These are phyloP conservation scores for Natator depressus DNA, from an alignment of 2,113 vertebrate genomes.

Conservation along the genomic window DNA sequence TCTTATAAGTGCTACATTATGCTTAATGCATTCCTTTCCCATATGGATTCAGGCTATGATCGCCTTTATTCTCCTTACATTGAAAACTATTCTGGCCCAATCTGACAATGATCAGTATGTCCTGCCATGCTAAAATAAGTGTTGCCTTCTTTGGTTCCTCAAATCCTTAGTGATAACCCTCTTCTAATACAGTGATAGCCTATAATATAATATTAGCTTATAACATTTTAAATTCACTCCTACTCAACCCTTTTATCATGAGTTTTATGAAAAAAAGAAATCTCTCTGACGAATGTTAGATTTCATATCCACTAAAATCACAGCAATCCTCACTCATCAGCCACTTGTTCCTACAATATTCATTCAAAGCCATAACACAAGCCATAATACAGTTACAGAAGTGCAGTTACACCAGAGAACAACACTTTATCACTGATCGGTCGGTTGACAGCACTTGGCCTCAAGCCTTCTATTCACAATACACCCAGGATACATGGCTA, in stretches of 20 bases:
- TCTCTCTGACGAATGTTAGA: background rate
- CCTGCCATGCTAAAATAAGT: background rate
- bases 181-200: background rate
- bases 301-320: background rate
- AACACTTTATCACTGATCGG: background rate
- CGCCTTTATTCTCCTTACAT: background rate
- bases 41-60: rapidly evolving
- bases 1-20: background rate
- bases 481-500: background rate
- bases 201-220: background rate
- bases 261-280: background rate
- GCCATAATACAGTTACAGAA: background rate
- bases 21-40: background rate
- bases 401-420: background rate
- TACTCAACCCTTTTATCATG: background rate
- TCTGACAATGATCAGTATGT: background rate
- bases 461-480: background rate
- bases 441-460: background rate
- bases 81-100: rapidly evolving
- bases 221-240: background rate
- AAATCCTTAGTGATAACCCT: background rate
- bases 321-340: background rate
- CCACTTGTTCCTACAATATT: background rate
- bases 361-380: background rate
- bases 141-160: background rate